Evolutionary conservation across 2,888 invertebrate genomes (phyloP), one percentile per base, ranked within the genome.

Genomic region (Trachelus tabidus): DNA sequence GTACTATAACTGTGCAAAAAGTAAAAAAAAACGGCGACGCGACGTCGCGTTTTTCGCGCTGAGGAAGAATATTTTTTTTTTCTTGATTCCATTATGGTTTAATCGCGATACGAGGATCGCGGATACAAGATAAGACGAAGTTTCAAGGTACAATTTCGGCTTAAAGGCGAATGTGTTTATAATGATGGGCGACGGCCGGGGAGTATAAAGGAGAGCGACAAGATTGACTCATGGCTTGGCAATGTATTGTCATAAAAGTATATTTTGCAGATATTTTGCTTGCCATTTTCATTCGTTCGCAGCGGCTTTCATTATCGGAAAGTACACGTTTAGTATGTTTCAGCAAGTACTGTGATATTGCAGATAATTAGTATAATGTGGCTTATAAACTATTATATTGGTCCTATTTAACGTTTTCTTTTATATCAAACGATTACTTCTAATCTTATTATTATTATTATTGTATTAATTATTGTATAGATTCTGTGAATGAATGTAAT

Each of bases 261-360:
- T 81, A 76, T 83, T 82, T 83, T 81, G 76, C 78, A 78, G 78
- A 83, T 84, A 86, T 87, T 85, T 88, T 87, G 87, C 88, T 89
- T 90, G 89, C 87, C 89, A 90, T 89, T 89, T 83, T 85, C 84
- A 86, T 88, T 88, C 83, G 78, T 85, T 85, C 81, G 78, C 80
- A 87, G 88, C 84, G 85, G 87, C 85, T 87, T 86, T 84, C 81
- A 84, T 85, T 34, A 86, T 87, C 80, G 83, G 83, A 87, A 89
- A 87, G 83, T 86, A 86, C 81, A 85, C 84, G 86, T 88, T 88
- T 88, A 87, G 87, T 88, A 89, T 88, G 87, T 90, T 91, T 90
- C 89, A 90, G 88, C 88, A 90, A 91, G 87, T 91, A 91, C 91
- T 91, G 91, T 91, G 91, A 91, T 91, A 91, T 91, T 91, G 90